Conservation (phyloP, 2,113 vertebrate species). For the Psilopogon haemacephalus region DNA sequence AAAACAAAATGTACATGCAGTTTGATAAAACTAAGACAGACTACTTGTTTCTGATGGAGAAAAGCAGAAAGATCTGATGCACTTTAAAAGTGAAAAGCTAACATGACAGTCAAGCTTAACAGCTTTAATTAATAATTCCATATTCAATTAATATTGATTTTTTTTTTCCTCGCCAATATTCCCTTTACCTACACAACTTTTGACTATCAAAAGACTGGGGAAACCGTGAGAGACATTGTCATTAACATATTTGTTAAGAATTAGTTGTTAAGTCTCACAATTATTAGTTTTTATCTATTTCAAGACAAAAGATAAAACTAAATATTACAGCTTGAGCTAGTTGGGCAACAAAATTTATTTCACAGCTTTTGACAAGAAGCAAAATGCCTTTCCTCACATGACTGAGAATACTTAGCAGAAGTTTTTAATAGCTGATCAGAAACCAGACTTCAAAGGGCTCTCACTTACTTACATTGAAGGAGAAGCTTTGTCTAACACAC, state of each 20-base stretch:
- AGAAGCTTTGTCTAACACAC: not conserved
- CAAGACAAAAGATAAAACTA: not conserved
- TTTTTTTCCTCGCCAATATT: not conserved
- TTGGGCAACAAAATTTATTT: not conserved
- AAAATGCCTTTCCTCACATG: not conserved
- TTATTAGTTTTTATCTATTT: not conserved
- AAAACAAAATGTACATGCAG: not conserved
- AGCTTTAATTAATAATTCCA: constrained; percentile 6
- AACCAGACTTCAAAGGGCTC: not conserved
- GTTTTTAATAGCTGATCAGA: not conserved
- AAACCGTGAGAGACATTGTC: not conserved
- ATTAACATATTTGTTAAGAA: not conserved
- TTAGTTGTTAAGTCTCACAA: not conserved
- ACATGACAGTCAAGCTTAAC: not conserved
- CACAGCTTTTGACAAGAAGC: not conserved
- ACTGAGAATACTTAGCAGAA: not conserved
- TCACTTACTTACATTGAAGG: not conserved
- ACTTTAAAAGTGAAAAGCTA: not conserved
- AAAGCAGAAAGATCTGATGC: not conserved
- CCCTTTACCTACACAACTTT: constrained; percentile 7
- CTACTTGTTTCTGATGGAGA: not conserved
- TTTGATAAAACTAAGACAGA: not conserved
- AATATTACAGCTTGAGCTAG: not conserved
- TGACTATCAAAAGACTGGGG: not conserved
- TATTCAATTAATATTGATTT: not conserved